phyloP scores from a whole-genome alignment of 2,888 invertebrate species.

The Empis livida region DNA sequence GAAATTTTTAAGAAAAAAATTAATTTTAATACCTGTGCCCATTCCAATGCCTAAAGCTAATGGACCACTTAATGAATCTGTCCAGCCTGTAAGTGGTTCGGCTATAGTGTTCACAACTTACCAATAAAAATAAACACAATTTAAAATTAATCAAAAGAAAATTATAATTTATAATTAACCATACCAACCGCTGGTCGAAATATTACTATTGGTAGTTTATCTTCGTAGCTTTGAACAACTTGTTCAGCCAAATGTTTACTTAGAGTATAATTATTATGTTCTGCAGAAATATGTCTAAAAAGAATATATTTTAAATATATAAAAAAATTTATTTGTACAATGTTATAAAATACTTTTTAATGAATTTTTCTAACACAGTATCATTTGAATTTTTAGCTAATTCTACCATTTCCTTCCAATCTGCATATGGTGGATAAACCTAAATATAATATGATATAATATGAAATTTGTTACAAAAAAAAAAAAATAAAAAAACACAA shows the following conservation, averaged over 20 bases:
- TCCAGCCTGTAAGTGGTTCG: constrained; percentile 69
- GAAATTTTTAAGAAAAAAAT: too few relatives aligned
- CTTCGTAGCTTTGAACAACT: constrained; percentile 48
- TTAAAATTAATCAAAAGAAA: neutral
- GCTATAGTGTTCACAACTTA: constrained; percentile 47
- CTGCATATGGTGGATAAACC: constrained; percentile 36
- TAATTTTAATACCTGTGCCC: constrained; percentile 43
- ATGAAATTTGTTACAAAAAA: neutral
- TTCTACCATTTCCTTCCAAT: constrained; percentile 55
- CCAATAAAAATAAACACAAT: neutral
- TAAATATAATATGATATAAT: too few relatives aligned
- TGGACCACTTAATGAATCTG: constrained; percentile 88
- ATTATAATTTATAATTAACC: constrained; percentile 1
- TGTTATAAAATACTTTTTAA: constrained; percentile 42
- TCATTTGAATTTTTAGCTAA: constrained; percentile 50
- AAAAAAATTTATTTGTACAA: too few relatives aligned
- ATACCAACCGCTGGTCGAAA: constrained; percentile 78
- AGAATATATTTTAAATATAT: neutral
- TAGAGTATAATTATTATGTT: constrained; percentile 73
- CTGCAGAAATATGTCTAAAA: constrained; percentile 45
- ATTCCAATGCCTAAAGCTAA: constrained; percentile 57
- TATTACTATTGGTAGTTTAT: constrained; percentile 59
- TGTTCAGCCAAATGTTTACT: constrained; percentile 81
- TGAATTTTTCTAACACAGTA: constrained; percentile 41
- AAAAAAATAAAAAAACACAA: neutral